Evolutionary conservation across 2,888 invertebrate genomes (phyloP).

Genomic region (Campopleginae sp.): DNA sequence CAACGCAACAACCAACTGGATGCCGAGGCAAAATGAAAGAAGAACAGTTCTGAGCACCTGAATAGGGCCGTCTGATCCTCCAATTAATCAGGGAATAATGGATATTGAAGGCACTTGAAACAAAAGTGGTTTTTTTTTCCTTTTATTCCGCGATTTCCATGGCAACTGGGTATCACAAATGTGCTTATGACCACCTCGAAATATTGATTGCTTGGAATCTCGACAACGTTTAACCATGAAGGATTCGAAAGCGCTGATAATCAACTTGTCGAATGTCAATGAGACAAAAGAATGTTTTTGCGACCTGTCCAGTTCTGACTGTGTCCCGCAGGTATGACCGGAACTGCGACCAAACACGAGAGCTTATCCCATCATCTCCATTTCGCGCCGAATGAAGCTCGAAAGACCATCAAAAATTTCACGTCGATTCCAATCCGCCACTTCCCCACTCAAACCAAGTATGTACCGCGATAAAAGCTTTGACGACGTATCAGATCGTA

Average conservation of each 20-base stretch:
- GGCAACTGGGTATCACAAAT: slow-evolving; percentile 21
- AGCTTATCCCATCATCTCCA: slow-evolving; percentile 31
- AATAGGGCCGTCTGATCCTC: slow-evolving; percentile 4
- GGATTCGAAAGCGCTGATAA: slow-evolving; percentile 35
- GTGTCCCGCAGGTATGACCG: not conserved
- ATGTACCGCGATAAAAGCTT: slow-evolving; percentile 48
- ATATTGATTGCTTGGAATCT: slow-evolving; percentile 73
- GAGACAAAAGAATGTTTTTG: slow-evolving; percentile 7
- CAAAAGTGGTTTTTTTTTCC: slow-evolving; percentile 8
- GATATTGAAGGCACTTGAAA: slow-evolving; percentile 32
- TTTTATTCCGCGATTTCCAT: slow-evolving; percentile 52
- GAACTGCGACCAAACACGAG: not conserved
- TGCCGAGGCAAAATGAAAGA: not conserved
- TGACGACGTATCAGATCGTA: slow-evolving; percentile 47
- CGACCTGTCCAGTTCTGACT: not conserved
- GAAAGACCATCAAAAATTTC: slow-evolving; percentile 20
- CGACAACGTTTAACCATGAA: slow-evolving; percentile 34
- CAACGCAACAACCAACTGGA: not conserved
- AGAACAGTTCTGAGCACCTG: not conserved
- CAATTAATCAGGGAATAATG: slow-evolving; percentile 27
- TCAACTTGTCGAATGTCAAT: slow-evolving; percentile 60
- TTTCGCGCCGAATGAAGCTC: slow-evolving; percentile 37
- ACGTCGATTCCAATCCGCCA: slow-evolving; percentile 31
- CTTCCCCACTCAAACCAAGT: slow-evolving; percentile 5
- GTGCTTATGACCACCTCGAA: slow-evolving; percentile 70